Conservation (phyloP, 2,113 vertebrate genomes). For the Lophius piscatorius region DNA sequence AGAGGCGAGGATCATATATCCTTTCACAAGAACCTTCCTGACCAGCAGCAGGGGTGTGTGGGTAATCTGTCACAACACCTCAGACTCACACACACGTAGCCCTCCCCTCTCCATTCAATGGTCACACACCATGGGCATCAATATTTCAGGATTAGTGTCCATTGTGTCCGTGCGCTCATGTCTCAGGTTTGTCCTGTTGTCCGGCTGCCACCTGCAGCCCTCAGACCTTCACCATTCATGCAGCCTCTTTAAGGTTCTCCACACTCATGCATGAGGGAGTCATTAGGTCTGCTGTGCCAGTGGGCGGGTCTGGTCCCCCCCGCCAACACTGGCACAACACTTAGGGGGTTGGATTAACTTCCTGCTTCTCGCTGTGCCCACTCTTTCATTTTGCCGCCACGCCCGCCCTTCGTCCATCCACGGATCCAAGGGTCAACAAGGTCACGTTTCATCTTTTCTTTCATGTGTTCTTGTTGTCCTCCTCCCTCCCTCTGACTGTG, state of each 20-base stretch:
- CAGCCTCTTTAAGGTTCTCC: conserved; percentile 63
- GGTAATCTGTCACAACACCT: conserved; percentile 62
- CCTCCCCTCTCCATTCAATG: conserved; percentile 46
- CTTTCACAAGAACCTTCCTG: conserved; percentile 64
- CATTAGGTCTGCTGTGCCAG: conserved; percentile 64
- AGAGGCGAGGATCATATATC: conserved; percentile 69
- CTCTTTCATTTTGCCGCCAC: conserved; percentile 57
- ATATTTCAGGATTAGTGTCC: conserved; percentile 77
- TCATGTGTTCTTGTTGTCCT: conserved; percentile 57
- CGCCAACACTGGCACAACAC: conserved; percentile 69
- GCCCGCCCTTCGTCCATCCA: conserved; percentile 40
- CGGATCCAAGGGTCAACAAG: conserved; percentile 61
- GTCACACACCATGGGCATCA: conserved; percentile 64
- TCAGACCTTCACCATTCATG: conserved; percentile 47
- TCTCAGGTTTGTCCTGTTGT: conserved; percentile 42
- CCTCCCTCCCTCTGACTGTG: conserved; percentile 28
- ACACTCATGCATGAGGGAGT: conserved; percentile 34
- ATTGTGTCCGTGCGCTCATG: conserved; percentile 43
- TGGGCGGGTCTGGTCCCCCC: conserved; percentile 54
- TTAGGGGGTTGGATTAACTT: conserved; percentile 76
- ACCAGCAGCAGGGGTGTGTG: conserved; percentile 65
- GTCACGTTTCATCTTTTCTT: conserved; percentile 73
- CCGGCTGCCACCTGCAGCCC: conserved; percentile 71
- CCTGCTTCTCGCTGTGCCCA: conserved; percentile 58
- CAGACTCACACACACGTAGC: conserved; percentile 32